Evolutionary conservation across 2,888 invertebrate genomes (phyloP), one percentile per base, ranked within the genome.

Genomic region (Apotomis turbidana): DNA sequence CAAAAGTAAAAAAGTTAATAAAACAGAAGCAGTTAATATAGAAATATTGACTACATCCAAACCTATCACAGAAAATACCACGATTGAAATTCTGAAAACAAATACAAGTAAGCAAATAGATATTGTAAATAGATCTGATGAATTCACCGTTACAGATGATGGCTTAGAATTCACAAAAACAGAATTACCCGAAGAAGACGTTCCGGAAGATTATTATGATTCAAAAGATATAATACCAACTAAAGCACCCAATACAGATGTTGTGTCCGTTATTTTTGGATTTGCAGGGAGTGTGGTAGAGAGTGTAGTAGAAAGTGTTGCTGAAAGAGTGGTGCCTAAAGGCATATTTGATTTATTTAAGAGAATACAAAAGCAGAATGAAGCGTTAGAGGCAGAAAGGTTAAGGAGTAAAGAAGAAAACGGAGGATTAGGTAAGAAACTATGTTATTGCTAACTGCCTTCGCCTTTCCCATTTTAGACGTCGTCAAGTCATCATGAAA

Each of bases 371-470:
- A 85, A 82, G 66, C 94, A 94, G 76, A 93, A 81, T 69, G 92
- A 93, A 74, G 90, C 90, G 6, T 74, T 94, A 67, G 94, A 94
- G 79, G 90, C 90, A 0, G 91, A 93, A 76, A 87, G 86, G 51
- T 77, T 94, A 57, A 86, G 94, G 74, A 93, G 94, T 76, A 85
- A 89, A 27, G 93, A 94, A 76, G 94, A 94, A 75, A 94, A 94
- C 79, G 93, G 94, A 0, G 93, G 94, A 10, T 78, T 94, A 54
- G 93, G 94, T 93, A 79, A 78, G 85, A 13, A 38, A 38, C 9
- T 44, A 4, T 12, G 46, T 27, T 5, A 10, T 60, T 13, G 10
- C 15, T 60, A 8, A 10, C 55, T 38, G 41, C 4, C 3, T 6
- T 9, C n/a, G 5, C 12, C 5, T 57, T 15, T 15, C 15, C 15